phyloP scores from a whole-genome alignment of 2,888 invertebrate species.

The Epinotia demarniana region DNA sequence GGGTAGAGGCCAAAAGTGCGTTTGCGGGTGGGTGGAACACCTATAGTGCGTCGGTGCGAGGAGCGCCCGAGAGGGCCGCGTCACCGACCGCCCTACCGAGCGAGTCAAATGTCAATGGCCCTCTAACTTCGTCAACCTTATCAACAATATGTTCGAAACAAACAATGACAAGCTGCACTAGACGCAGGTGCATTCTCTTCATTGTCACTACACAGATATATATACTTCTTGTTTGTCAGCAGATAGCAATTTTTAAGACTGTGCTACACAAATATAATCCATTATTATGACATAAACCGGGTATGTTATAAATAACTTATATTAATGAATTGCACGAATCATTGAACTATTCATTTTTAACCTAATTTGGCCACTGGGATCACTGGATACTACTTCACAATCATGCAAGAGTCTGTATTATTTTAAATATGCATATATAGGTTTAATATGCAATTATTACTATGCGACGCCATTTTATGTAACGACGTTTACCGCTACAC shows the following conservation, averaged over 20 bases:
- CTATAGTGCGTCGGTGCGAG: conserved; percentile 46
- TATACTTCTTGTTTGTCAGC: neutral
- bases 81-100: conserved; percentile 41
- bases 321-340: no score
- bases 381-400: no score
- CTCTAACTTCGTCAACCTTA: conserved; percentile 41
- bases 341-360: no score
- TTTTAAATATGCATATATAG: neutral
- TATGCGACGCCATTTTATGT: conserved; percentile 18
- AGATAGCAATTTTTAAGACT: neutral
- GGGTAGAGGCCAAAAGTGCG: neutral
- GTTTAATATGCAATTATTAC: conserved; percentile 3
- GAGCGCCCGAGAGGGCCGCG: conserved; percentile 18
- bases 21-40: conserved; percentile 66
- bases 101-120: conserved; percentile 35
- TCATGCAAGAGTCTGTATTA: no score
- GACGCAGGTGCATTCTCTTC: conserved; percentile 18
- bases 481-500: conserved; percentile 2
- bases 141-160: conserved; percentile 31
- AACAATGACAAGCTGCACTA: conserved; percentile 27
- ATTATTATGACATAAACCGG: no score
- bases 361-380: no score
- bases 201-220: conserved; percentile 4
- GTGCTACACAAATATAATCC: neutral
- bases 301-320: no score